Conservation (phyloP, 2,888 invertebrate genomes). For the Cataglyphis albicans region DNA sequence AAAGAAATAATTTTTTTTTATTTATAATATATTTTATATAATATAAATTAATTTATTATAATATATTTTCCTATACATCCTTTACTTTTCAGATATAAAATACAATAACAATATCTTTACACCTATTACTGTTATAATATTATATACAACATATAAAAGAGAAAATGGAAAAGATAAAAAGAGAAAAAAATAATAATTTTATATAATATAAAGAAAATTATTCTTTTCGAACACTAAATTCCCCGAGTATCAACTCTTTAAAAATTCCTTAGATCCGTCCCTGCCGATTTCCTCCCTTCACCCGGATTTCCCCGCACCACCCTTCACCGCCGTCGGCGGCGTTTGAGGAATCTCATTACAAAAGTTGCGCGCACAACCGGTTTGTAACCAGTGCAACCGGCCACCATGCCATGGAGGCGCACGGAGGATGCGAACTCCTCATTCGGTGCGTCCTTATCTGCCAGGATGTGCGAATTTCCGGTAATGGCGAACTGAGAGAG, state of each 20-base stretch:
- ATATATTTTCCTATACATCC: not conserved
- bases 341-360: slow-evolving; percentile 81
- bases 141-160: not conserved
- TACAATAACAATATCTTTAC: not conserved
- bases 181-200: not conserved
- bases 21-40: not conserved
- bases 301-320: slow-evolving; percentile 37
- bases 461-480: slow-evolving; percentile 51
- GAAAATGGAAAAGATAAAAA: not conserved
- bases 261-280: slow-evolving; percentile 46
- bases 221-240: not conserved
- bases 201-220: not conserved
- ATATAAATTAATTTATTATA: no score
- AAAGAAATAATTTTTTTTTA: not conserved
- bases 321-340: slow-evolving; percentile 56
- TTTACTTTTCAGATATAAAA: not conserved
- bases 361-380: slow-evolving; percentile 79
- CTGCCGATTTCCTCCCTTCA: slow-evolving; percentile 54
- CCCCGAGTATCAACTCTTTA: not conserved
- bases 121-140: not conserved
- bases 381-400: slow-evolving; percentile 74
- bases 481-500: slow-evolving; percentile 21
- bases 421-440: slow-evolving; percentile 60
- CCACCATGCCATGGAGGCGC: slow-evolving; percentile 67
- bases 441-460: slow-evolving; percentile 42